phyloP scores from a whole-genome alignment of 2,113 vertebrate species.

The Leptobrachium leishanense region DNA sequence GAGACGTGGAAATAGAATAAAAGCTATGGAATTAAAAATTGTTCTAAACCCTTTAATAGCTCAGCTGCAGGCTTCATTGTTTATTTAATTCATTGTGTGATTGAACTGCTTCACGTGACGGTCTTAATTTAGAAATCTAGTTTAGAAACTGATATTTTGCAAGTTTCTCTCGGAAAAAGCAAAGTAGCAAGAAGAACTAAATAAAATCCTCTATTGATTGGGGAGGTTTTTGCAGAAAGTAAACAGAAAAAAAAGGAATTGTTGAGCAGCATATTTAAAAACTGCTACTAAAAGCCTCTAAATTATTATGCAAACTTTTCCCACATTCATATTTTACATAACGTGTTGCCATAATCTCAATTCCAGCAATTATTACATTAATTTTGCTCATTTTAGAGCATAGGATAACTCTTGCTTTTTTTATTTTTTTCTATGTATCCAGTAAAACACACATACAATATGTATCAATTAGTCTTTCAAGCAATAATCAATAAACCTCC shows the following conservation, averaged over 20 bases:
- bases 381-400: background rate
- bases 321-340: conserved; percentile 4
- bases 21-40: conserved; percentile 84
- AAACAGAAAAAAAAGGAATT: conserved; percentile 48
- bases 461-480: too few species aligned
- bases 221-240: conserved; percentile 39
- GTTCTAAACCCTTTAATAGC: conserved; percentile 84
- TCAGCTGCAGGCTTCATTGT: conserved; percentile 85
- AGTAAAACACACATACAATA: too few species aligned
- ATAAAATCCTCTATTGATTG: conserved; percentile 47
- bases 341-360: background rate
- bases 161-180: conserved; percentile 46
- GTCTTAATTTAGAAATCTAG: conserved; percentile 76
- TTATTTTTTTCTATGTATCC: too few species aligned
- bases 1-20: conserved; percentile 86
- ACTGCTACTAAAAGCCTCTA: background rate
- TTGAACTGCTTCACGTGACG: conserved; percentile 81
- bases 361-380: background rate
- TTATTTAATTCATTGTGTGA: conserved; percentile 83
- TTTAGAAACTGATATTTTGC: conserved; percentile 71
- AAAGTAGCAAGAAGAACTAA: conserved; percentile 49
- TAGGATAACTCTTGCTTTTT: too few species aligned
- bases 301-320: background rate
- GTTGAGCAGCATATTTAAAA: background rate
- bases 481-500: too few species aligned